A percentile compares a stretch with the other conserved stretches of the same genome.
phyloP scores from a whole-genome alignment of 1,140 invertebrate species.

The Cyphomyrmex costatus region DNA sequence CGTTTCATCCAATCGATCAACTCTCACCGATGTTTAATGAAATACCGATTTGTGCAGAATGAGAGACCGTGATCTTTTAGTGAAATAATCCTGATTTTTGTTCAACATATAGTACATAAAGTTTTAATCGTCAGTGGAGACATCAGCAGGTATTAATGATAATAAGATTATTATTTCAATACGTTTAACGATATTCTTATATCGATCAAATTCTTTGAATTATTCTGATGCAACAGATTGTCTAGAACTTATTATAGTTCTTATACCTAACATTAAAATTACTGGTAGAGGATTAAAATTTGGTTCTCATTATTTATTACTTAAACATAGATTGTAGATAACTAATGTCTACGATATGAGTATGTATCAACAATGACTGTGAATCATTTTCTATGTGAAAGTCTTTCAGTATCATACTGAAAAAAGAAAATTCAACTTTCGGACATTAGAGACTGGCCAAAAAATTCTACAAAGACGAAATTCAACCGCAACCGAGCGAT shows the following conservation, averaged over 20 bases:
- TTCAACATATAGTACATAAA: conserved; percentile 17
- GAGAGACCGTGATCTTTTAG: conserved; percentile 46
- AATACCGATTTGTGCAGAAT: conserved; percentile 62
- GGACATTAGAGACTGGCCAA: conserved; percentile 67
- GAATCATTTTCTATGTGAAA: background rate
- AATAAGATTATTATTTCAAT: background rate
- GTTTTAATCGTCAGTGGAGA: background rate
- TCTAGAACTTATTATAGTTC: background rate
- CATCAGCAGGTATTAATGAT: background rate
- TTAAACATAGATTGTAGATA: background rate
- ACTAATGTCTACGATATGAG: background rate
- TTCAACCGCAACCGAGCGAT: conserved; percentile 25
- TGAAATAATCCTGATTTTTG: conserved; percentile 40
- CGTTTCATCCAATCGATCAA: conserved; percentile 74
- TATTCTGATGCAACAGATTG: background rate
- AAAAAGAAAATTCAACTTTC: background rate
- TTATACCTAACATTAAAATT: background rate
- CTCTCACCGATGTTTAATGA: conserved; percentile 71
- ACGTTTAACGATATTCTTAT: background rate
- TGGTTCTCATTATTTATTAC: background rate
- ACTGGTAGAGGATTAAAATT: background rate
- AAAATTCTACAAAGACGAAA: conserved; percentile 78
- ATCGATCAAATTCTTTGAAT: background rate
- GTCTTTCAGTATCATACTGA: background rate
- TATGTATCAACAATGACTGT: background rate